Base-by-base conservation (phyloP, 2,888 invertebrate species). In the Isotomurus palustris region DNA sequence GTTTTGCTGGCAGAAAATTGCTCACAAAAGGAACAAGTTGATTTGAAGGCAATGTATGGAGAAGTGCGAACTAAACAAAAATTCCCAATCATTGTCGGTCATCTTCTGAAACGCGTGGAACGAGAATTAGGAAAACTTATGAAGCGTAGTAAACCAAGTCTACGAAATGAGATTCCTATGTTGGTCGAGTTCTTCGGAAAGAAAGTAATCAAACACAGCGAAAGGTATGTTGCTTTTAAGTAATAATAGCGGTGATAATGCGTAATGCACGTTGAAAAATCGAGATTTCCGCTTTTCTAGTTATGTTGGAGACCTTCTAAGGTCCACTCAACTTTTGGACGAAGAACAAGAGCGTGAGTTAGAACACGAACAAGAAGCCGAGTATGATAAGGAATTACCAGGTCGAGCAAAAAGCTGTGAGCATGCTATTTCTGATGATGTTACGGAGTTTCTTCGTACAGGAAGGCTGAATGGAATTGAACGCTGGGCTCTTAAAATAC, bases 301-400 rank as follows among this genome's bases (percentile, higher is more conserved):
- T 28, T 62, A 50, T 28, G 45, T 62, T 1, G 32, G 54, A 3
- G 47, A 54, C 32, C 12, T 56, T 21, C 12, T 44, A 6, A 28
- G 55, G 21, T 45, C 49, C 1, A 49, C 56, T 1, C 52, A 58
- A 14, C 35, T 47, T 14, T 32, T 62, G 28, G 64, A 64, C 29
- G 64, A 64, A 32, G 56, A 64, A 43, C 61, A 64, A 51, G 64
- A 64, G 38, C 19, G 62, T 3, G 64, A 64, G 43, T 25, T 64
- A 24, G 64, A 64, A 47, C 44, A 53, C 19, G 64, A 64, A 43
- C 44, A 58, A 14, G 60, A 61, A 49, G 58, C 58, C n/a, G 49
- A 64, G 29, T 45, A 56, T 22, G 41, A 61, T 27, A 51, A 55
- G 17, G 35, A 62, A n/a, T 24, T 45, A n/a, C 64, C 64, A 1